A percentile compares a stretch with the other conserved stretches of the same genome.
Evolutionary conservation across 2,888 invertebrate species (phyloP).

Genomic region (Bugula neritina): DNA sequence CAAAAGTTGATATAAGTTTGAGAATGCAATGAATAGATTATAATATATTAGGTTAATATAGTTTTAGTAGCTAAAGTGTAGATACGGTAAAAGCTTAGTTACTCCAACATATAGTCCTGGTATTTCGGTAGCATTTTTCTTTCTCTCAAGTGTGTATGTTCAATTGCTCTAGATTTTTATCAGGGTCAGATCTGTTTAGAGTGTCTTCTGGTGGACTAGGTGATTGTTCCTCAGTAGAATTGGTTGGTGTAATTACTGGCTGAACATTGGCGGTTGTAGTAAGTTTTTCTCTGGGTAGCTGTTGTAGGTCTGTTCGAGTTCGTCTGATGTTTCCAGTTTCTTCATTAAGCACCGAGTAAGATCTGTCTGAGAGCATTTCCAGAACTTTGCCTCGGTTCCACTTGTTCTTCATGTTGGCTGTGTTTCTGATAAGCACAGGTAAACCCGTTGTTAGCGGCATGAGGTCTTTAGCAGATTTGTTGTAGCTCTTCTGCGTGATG

Average conservation of each 20-base stretch:
- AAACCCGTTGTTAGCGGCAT: not conserved
- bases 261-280: not conserved
- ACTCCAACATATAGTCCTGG: not conserved
- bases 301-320: not conserved
- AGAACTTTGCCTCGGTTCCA: not conserved
- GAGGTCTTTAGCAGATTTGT: not conserved
- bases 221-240: not conserved
- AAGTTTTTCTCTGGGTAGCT: no score
- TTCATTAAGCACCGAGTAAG: not conserved
- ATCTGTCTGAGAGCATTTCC: not conserved
- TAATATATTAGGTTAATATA: no score
- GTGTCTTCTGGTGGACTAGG: not conserved
- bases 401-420: not conserved
- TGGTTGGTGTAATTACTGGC: not conserved
- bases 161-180: not conserved
- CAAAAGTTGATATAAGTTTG: no score
- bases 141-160: no score
- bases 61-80: no score
- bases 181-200: not conserved
- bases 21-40: no score
- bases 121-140: not conserved
- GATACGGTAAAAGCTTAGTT: no score
- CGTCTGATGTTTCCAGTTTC: not conserved
- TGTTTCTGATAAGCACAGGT: not conserved
- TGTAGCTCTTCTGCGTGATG: not conserved